A percentile compares a stretch with the other conserved stretches of the same genome.
Evolutionary conservation across 2,888 invertebrate species (phyloP).

Genomic region (Andrena dorsata): DNA sequence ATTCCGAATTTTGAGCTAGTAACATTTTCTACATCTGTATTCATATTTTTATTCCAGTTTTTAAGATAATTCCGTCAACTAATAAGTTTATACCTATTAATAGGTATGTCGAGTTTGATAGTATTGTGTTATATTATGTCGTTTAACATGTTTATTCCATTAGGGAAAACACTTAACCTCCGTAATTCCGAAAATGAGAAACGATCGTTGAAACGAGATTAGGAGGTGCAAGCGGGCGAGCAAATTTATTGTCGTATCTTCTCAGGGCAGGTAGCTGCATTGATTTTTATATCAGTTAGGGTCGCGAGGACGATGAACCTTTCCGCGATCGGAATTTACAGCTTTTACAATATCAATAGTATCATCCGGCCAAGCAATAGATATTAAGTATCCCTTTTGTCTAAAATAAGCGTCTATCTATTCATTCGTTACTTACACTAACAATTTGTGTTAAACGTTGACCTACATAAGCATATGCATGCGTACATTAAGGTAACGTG

Average conservation of each 20-base stretch:
- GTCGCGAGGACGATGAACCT: conserved; percentile 66
- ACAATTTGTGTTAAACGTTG: conserved; percentile 8
- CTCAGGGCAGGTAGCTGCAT: conserved; percentile 73
- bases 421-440: too few species aligned
- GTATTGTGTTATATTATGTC: neutral
- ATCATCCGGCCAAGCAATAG: too few species aligned
- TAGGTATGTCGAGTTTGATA: neutral
- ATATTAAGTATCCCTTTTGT: neutral
- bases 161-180: neutral
- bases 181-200: conserved; percentile 1
- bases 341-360: neutral
- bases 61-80: neutral
- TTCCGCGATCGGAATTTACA: neutral
- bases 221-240: conserved; percentile 20
- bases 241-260: conserved; percentile 58
- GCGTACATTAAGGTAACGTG: neutral
- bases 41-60: neutral
- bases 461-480: conserved; percentile 20
- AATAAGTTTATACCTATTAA: neutral
- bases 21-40: too few species aligned
- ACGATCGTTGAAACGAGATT: conserved; percentile 43
- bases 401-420: neutral
- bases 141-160: neutral
- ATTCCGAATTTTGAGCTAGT: too few species aligned
- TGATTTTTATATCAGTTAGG: conserved; percentile 71